Evolutionary conservation across 2,113 vertebrate genomes (phyloP).

Genomic region (Isurus oxyrinchus): DNA sequence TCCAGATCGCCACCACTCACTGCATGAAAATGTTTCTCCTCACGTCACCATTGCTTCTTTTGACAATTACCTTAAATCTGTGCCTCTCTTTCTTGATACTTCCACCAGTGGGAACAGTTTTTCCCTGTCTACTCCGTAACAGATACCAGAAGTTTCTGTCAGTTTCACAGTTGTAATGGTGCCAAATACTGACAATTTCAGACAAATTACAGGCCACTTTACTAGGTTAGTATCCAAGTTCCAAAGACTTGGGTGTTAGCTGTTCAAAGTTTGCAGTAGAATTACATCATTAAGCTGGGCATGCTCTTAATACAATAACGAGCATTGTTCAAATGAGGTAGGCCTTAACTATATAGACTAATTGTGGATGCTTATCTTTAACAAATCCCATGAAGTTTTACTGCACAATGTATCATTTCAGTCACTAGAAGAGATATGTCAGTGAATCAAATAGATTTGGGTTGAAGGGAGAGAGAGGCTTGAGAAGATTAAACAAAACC

Average conservation of each 20-base stretch:
- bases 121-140: background rate
- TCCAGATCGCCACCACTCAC: too few relatives aligned
- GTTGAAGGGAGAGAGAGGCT: background rate
- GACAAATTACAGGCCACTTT: background rate
- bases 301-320: background rate
- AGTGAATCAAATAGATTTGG: background rate
- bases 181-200: background rate
- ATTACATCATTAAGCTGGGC: background rate
- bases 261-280: slow-evolving; percentile 4
- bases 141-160: background rate
- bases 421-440: background rate
- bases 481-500: background rate
- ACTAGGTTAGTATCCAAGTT: background rate
- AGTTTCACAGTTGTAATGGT: background rate
- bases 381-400: background rate
- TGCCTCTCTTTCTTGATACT: background rate
- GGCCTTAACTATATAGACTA: background rate
- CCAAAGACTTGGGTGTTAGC: background rate
- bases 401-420: background rate
- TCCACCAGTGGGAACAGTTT: background rate
- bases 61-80: background rate
- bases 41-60: background rate
- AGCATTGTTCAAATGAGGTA: background rate
- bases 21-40: background rate
- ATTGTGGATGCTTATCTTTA: background rate